Conservation (phyloP, 2,113 vertebrate species). For the Lamprologus sp. region DNA sequence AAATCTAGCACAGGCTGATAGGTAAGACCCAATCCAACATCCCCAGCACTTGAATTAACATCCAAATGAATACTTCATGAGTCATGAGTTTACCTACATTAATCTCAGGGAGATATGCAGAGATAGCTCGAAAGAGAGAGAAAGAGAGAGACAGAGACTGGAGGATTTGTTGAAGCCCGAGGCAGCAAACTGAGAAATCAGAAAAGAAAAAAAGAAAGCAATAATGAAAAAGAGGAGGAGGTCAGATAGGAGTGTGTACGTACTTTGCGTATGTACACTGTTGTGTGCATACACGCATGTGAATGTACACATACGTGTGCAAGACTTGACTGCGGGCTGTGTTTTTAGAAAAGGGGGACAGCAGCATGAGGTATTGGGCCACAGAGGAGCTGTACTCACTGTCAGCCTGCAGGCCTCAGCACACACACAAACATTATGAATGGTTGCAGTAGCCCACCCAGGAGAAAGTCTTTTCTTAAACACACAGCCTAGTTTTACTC, state of each 20-base stretch:
- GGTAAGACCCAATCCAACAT: background rate
- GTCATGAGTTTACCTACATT: constrained; percentile 40
- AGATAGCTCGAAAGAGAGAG: background rate
- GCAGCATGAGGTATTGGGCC: constrained; percentile 41
- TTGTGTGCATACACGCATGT: background rate
- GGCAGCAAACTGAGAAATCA: constrained; percentile 2
- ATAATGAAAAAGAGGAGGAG: constrained; percentile 27
- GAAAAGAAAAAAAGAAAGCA: background rate
- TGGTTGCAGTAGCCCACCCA: constrained; percentile 42
- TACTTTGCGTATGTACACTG: background rate
- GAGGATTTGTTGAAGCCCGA: constrained; percentile 25
- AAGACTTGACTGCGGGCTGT: constrained; percentile 42
- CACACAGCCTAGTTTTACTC: constrained; percentile 41
- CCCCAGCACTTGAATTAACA: constrained; percentile 28
- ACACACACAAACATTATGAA: constrained; percentile 14
- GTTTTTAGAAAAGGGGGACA: constrained; percentile 56
- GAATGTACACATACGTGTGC: constrained; percentile 6
- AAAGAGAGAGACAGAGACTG: background rate
- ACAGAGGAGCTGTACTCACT: constrained; percentile 49
- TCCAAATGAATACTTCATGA: constrained; percentile 49
- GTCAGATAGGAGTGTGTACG: constrained; percentile 27
- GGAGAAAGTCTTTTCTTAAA: constrained; percentile 49
- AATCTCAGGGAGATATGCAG: background rate
- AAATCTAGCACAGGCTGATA: background rate
- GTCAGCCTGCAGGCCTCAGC: constrained; percentile 44